Conservation (phyloP, 2,113 vertebrate species). For the Cervus canadensis region DNA sequence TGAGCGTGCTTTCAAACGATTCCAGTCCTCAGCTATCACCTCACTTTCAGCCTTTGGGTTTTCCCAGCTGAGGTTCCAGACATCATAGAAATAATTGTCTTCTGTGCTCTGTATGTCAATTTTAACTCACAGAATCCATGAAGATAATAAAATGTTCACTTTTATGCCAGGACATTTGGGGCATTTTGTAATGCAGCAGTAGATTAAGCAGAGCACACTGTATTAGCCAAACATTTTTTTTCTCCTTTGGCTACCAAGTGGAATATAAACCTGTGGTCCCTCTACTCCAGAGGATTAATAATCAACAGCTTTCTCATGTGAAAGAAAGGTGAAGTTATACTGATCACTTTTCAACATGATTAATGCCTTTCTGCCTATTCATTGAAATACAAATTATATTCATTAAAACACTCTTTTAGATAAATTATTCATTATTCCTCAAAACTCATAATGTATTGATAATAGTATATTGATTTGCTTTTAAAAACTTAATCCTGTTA, state of each 20-base stretch:
- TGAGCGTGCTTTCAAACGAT: too few relatives aligned
- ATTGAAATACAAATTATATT: constrained; percentile 26
- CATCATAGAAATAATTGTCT: not conserved
- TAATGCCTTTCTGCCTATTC: not conserved
- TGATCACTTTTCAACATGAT: not conserved
- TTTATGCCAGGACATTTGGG: not conserved
- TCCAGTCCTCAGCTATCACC: not conserved
- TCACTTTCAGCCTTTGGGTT: not conserved
- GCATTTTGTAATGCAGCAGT: not conserved
- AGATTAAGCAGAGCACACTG: not conserved
- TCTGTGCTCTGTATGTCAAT: not conserved
- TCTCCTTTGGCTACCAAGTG: not conserved
- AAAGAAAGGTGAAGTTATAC: not conserved
- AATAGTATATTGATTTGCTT: not conserved
- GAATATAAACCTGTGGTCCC: not conserved
- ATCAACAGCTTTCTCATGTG: not conserved
- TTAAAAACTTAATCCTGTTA: not conserved
- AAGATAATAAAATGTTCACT: not conserved
- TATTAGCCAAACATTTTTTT: not conserved
- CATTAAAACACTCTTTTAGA: not conserved
- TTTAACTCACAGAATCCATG: not conserved
- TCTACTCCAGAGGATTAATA: not conserved
- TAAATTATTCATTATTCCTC: constrained; percentile 22
- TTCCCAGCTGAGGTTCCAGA: too few relatives aligned
- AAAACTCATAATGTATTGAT: not conserved